Evolutionary conservation across 2,113 vertebrate species (phyloP).

Genomic region (Archilochus colubris): DNA sequence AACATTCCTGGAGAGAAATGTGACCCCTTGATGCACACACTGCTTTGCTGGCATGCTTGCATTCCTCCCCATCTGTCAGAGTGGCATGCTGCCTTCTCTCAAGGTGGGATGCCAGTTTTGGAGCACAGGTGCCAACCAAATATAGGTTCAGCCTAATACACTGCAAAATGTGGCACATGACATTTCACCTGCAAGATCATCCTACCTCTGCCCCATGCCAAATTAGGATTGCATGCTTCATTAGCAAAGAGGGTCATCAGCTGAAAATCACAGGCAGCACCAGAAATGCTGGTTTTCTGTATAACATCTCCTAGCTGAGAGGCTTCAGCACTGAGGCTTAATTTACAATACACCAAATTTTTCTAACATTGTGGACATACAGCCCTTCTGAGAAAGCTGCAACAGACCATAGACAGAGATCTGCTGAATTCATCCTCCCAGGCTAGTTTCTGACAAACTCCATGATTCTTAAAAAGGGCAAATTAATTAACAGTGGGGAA

Average conservation of each 20-base stretch:
- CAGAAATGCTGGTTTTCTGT: conserved; percentile 30
- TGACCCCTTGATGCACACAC: conserved; percentile 60
- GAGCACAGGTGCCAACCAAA: conserved; percentile 64
- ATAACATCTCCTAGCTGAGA: background rate
- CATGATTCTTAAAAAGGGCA: background rate
- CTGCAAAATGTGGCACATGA: conserved; percentile 56
- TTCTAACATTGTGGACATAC: background rate
- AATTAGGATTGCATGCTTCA: conserved; percentile 56
- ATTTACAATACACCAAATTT: background rate
- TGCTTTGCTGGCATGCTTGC: conserved; percentile 50
- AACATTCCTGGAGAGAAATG: conserved; percentile 69
- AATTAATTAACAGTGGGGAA: background rate
- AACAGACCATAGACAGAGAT: conserved; percentile 41
- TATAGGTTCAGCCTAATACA: conserved; percentile 49
- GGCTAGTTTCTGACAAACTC: background rate
- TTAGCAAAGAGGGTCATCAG: conserved; percentile 61
- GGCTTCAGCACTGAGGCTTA: background rate
- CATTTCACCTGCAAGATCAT: conserved; percentile 46
- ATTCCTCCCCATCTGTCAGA: conserved; percentile 66
- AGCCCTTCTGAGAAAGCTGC: background rate
- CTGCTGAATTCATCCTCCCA: conserved; percentile 4
- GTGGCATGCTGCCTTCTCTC: conserved; percentile 57
- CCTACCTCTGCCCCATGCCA: conserved; percentile 47
- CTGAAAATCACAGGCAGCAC: conserved; percentile 46
- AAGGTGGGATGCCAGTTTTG: conserved; percentile 57